phyloP scores from a whole-genome alignment of 1,140 invertebrate species.

The Vollenhovia emeryi region DNA sequence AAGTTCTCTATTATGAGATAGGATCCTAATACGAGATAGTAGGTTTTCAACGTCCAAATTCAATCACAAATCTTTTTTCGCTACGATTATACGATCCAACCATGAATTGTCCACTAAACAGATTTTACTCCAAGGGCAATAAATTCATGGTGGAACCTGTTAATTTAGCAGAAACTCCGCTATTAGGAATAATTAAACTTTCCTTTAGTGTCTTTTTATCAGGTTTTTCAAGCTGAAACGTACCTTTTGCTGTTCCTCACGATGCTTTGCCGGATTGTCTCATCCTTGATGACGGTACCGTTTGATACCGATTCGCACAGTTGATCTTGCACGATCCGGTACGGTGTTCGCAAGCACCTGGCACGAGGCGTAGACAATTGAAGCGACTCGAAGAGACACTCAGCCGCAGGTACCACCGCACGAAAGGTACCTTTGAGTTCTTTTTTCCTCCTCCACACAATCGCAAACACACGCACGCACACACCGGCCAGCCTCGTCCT shows the following conservation, averaged over 20 bases:
- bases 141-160: no score
- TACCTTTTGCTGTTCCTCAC: slow-evolving; percentile 46
- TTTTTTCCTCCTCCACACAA: slow-evolving; percentile 6
- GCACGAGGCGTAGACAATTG: background rate
- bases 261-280: slow-evolving; percentile 26
- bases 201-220: background rate
- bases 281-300: slow-evolving; percentile 41
- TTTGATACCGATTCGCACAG: slow-evolving; percentile 35
- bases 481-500: slow-evolving; percentile 3
- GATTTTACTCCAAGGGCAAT: no score
- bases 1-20: no score
- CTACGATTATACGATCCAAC: no score
- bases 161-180: no score
- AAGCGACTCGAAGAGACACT: slow-evolving; percentile 26
- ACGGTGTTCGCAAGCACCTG: background rate
- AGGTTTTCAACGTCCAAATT: no score
- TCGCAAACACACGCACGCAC: background rate
- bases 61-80: no score
- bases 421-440: slow-evolving; percentile 42
- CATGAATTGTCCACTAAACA: no score
- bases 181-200: no score
- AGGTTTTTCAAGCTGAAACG: background rate
- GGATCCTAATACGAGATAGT: no score
- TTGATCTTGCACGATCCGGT: slow-evolving; percentile 15
- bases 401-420: slow-evolving; percentile 41